Conservation (phyloP, 2,113 vertebrate species). For the Symphodus melops region DNA sequence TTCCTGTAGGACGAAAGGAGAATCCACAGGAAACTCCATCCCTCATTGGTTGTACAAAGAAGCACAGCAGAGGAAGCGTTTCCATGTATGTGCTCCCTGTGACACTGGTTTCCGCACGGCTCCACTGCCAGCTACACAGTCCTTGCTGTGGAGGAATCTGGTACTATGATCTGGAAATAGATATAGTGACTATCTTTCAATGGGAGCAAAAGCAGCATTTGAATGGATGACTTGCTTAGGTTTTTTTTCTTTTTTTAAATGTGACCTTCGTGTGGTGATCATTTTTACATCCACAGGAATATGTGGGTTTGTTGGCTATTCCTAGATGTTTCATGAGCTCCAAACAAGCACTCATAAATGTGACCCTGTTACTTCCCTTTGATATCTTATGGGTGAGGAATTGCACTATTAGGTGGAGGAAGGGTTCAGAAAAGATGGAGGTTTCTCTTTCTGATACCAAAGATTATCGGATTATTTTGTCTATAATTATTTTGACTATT, state of each 20-base stretch:
- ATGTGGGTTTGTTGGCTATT: not conserved
- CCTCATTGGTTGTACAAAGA: slow-evolving; percentile 76
- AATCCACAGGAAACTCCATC: slow-evolving; percentile 76
- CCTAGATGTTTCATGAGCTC: not conserved
- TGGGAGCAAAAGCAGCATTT: slow-evolving; percentile 1
- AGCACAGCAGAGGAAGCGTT: slow-evolving; percentile 74
- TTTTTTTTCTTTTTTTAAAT: not conserved
- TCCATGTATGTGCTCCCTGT: slow-evolving; percentile 80
- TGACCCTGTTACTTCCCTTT: too few relatives aligned
- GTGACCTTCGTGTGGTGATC: not conserved
- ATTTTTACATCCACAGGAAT: not conserved
- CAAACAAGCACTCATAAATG: not conserved
- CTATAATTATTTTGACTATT: not conserved
- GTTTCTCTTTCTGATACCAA: not conserved
- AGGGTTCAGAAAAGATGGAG: too few relatives aligned
- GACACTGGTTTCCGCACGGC: slow-evolving; percentile 56
- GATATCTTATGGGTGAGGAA: too few relatives aligned
- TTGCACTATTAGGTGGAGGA: too few relatives aligned
- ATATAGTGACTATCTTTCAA: slow-evolving; percentile 3
- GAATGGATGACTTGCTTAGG: not conserved
- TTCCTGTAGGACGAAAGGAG: slow-evolving; percentile 81
- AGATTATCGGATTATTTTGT: not conserved
- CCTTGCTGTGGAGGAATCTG: slow-evolving; percentile 32
- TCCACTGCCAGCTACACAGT: slow-evolving; percentile 22
- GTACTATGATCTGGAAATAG: slow-evolving; percentile 53